Evolutionary conservation across 2,113 vertebrate genomes (phyloP), one percentile per base, ranked within the genome.

Genomic region (Saimiri boliviensis): DNA sequence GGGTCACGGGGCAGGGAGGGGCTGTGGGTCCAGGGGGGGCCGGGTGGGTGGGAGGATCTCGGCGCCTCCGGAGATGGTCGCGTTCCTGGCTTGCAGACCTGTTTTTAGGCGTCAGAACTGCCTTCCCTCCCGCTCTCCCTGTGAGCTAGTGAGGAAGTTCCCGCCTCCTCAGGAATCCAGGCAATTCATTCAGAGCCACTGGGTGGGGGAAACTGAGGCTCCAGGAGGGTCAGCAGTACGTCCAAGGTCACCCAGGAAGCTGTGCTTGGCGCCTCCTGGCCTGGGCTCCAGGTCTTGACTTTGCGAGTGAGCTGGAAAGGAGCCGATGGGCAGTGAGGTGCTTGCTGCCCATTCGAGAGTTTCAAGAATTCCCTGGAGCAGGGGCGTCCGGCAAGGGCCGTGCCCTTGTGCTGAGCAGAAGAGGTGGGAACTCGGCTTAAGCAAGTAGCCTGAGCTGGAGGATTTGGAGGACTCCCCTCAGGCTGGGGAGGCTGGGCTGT

Each of bases 1-100:
- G 27, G 37, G 76, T 40, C 30, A 7, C 1, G 35, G 1, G 8
- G 54, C 3, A 6, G 45, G 88, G 37, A 70, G n/a, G 35, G 63
- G 60, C 10, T 5, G 25, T 0, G 1, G 16, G 71, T 10, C 2
- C 14, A 27, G 2, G 42, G 66, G 70, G 2, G 7, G 12, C 54
- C 11, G 23, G 56, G 17, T 21, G 52, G 17, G 11, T 1, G 0
- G 5, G 68, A 21, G 4, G 12, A 40, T 74, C 37, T 3, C 1
- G 9, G 68, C 19, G 21, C 8, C 37, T 20, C 37, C 1, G 6
- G 40, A 76, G 73, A 63, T 14, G 12, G 6, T 8, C 0, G 40
- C 45, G 73, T 14, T 47, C 27, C 73, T 77, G 74, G 23, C 25
- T 30, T 32, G 42, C 13, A 47, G 12, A 45, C 42, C 74, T 45